Base-by-base conservation (phyloP, 2,797 vertebrate genomes). In the Etheostoma nigrum region DNA sequence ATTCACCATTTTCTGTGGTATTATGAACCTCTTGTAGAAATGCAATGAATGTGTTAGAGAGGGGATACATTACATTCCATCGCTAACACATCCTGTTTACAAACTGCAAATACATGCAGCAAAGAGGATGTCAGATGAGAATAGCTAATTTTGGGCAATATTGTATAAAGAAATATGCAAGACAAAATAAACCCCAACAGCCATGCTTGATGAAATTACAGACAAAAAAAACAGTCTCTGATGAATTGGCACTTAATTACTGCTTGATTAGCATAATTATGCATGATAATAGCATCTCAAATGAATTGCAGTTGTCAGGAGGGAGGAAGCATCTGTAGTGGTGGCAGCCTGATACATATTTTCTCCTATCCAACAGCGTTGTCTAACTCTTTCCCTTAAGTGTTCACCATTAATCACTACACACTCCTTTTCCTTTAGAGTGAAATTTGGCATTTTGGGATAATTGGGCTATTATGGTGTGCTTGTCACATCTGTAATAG, bases 231-330 rank as follows among this genome's bases (percentile, higher is more conserved):
- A 96, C 94, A 95, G 96, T 96, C 97, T 97, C 97, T 95, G 96
- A 97, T 98, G 96, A 98, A 97, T 96, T 96, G 96, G 95, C 96
- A 97, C 97, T 99, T 99, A 98, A 98, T 99, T 99, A 99, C 97
- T 95, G 96, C 96, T 97, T 98, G 97, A 99, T 99, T 99, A 98
- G 96, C 97, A 99, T 99, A 99, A 99, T 98, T 99, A 98, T 97
- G 96, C 97, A 98, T 98, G 97, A 97, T 99, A 98, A 99, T 98
- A 96, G 96, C 96, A 97, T 98, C 97, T 97, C 97, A 97, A 98
- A 98, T 98, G 97, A 98, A 99, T 98, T 97, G 96, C 96, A 96
- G 96, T 98, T 98, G 97, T 97, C 96, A 97, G 95, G 96, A 97
- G 97, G 96, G 97, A 97, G 96, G 96, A 97, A 97, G 96, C 97